Evolutionary conservation across 2,797 vertebrate genomes (phyloP).

Genomic region (Zenarchopterus dispar): DNA sequence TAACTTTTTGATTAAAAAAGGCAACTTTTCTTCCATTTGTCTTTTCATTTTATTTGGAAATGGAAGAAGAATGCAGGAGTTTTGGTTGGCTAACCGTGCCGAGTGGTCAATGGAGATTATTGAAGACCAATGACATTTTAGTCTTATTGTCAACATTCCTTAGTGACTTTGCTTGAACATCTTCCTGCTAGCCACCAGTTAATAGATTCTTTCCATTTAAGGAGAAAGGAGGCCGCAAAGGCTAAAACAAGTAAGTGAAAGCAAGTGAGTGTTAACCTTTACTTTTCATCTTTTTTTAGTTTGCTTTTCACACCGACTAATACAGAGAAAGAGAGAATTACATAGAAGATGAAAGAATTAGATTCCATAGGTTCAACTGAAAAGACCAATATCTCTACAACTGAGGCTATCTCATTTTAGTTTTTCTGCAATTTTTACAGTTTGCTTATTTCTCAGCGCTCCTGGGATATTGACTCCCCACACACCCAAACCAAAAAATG

Average conservation of each 20-base stretch:
- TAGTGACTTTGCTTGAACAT: conserved; percentile 24
- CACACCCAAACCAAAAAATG: conserved; percentile 42
- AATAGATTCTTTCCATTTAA: conserved; percentile 48
- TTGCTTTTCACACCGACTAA: too few relatives aligned
- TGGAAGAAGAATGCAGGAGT: background rate
- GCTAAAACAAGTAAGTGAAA: conserved; percentile 21
- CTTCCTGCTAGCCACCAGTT: conserved; percentile 27
- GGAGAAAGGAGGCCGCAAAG: conserved; percentile 21
- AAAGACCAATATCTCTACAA: conserved; percentile 49
- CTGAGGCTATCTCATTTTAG: conserved; percentile 43
- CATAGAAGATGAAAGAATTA: conserved; percentile 20
- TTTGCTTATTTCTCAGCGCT: conserved; percentile 46
- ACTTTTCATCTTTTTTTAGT: conserved; percentile 28
- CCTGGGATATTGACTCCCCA: conserved; percentile 60
- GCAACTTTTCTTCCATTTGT: too few relatives aligned
- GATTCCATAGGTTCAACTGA: conserved; percentile 38
- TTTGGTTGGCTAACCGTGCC: conserved; percentile 30
- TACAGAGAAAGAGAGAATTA: background rate
- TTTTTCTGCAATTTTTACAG: conserved; percentile 33
- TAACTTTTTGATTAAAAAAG: too few relatives aligned
- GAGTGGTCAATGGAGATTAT: conserved; percentile 51
- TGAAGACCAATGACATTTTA: conserved; percentile 42
- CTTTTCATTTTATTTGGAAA: too few relatives aligned
- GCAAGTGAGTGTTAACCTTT: conserved; percentile 11
- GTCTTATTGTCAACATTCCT: conserved; percentile 42